Conservation (phyloP, 2,888 invertebrate genomes). For the Hydropsyche betteni region DNA sequence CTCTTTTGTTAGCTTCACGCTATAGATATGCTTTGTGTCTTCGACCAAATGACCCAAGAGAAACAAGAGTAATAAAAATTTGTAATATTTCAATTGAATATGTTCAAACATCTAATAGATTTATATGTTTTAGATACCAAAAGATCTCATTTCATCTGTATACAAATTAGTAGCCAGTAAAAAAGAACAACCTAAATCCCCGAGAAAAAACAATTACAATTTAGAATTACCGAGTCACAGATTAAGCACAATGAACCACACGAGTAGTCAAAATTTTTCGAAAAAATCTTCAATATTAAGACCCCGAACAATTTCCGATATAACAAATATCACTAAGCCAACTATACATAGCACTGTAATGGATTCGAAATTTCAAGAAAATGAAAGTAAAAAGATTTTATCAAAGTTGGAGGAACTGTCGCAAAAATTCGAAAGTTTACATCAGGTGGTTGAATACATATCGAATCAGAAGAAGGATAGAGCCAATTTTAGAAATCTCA, state of each 20-base stretch:
- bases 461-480: not conserved
- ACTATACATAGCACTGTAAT: not conserved
- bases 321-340: not conserved
- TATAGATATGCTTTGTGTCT: constrained; percentile 78
- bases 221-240: constrained; percentile 53
- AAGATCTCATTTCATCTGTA: constrained; percentile 76
- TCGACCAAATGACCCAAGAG: constrained; percentile 84
- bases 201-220: constrained; percentile 61
- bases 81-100: not conserved
- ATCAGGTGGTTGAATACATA: constrained; percentile 11
- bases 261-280: not conserved
- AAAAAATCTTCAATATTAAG: constrained; percentile 7
- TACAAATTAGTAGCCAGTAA: constrained; percentile 79
- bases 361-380: constrained; percentile 13
- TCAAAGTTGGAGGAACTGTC: constrained; percentile 13
- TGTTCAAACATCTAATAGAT: not conserved
- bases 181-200: constrained; percentile 57
- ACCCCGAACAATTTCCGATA: constrained; percentile 28
- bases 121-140: constrained; percentile 67
- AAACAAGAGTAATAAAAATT: constrained; percentile 67
- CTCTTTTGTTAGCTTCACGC: constrained; percentile 78
- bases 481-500: not conserved
- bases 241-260: not conserved
- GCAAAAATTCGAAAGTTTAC: constrained; percentile 24
- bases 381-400: constrained; percentile 2